Evolutionary conservation across 2,888 invertebrate genomes (phyloP).

Genomic region (Diaphora mendica): DNA sequence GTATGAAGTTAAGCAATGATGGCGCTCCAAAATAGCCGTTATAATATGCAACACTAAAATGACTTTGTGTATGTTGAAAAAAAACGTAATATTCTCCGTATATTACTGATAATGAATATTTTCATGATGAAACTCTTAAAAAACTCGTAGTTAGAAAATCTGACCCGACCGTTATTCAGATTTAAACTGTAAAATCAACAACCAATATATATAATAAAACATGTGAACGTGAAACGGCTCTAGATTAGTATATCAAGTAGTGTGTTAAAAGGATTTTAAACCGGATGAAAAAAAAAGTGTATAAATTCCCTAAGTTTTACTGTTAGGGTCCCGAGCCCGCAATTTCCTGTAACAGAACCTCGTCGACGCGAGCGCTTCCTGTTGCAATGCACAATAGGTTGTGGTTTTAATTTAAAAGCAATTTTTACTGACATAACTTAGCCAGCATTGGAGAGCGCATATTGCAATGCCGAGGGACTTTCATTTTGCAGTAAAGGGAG

Average conservation of each 20-base stretch:
- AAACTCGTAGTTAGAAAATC: not conserved
- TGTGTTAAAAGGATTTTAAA: not conserved
- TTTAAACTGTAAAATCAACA: not conserved
- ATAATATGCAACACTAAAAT: not conserved
- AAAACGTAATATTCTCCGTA: not conserved
- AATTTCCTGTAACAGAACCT: slow-evolving; percentile 69
- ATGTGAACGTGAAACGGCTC: not conserved
- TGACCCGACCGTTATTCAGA: not conserved
- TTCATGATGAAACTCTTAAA: too few relatives aligned
- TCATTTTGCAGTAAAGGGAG: slow-evolving; percentile 25
- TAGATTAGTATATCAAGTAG: not conserved
- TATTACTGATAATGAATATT: not conserved
- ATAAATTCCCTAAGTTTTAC: slow-evolving; percentile 29
- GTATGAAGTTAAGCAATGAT: too few relatives aligned
- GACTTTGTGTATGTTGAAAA: too few relatives aligned
- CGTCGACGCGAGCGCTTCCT: slow-evolving; percentile 57
- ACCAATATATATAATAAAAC: not conserved
- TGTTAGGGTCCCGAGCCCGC: slow-evolving; percentile 56
- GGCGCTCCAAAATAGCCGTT: not conserved
- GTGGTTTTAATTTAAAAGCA: slow-evolving; percentile 63
- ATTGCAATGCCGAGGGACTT: slow-evolving; percentile 36
- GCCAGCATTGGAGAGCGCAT: slow-evolving; percentile 35
- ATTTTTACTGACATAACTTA: slow-evolving; percentile 49
- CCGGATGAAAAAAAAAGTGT: slow-evolving; percentile 10
- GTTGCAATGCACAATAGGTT: slow-evolving; percentile 60